Evolutionary conservation across 2,113 vertebrate genomes (phyloP).

Genomic region (Terrapene triunguis): DNA sequence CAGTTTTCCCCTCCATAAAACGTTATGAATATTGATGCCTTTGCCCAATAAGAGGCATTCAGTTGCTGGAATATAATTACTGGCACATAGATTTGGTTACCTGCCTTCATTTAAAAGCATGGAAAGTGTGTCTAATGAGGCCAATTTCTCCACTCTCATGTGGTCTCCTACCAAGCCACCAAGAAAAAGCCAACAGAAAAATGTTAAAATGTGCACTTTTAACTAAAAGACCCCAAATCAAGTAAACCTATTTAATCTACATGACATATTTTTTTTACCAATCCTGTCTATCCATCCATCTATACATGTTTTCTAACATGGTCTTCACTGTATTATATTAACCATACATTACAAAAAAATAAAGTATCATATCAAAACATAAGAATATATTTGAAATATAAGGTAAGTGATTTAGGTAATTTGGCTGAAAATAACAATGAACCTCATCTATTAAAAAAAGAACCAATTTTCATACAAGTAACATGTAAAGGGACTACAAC

Average conservation of each 20-base stretch:
- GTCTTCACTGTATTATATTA: background rate
- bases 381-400: background rate
- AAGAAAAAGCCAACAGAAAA: background rate
- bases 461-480: background rate
- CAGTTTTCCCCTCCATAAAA: background rate
- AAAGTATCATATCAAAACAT: background rate
- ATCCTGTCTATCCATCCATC: background rate
- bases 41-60: background rate
- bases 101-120: background rate
- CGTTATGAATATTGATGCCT: background rate
- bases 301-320: background rate
- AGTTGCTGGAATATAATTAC: background rate
- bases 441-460: background rate
- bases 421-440: background rate
- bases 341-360: background rate
- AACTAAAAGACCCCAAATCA: background rate
- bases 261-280: background rate
- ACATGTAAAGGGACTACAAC: background rate
- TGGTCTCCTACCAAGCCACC: background rate
- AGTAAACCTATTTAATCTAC: background rate
- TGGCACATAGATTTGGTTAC: background rate
- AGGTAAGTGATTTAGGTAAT: background rate
- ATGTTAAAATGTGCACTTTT: conserved; percentile 7
- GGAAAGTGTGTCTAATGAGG: background rate
- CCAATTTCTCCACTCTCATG: background rate